Evolutionary conservation across 2,113 vertebrate species (phyloP).

Genomic region (Apaloderma vittatum): DNA sequence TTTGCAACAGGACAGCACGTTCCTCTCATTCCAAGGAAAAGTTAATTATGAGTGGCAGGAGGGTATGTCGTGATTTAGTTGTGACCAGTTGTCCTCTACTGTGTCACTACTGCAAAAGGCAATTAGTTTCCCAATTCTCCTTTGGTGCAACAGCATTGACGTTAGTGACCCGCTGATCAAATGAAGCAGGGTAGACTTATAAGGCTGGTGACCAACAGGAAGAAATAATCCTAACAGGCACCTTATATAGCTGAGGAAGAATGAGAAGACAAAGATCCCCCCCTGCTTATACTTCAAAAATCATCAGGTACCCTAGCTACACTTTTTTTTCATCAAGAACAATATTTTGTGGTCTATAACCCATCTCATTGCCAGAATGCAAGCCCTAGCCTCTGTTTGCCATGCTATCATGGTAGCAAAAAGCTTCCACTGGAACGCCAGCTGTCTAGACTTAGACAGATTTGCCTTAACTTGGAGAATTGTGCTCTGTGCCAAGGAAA

Average conservation of each 20-base stretch:
- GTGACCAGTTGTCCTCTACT: not conserved
- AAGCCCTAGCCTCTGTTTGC: constrained; percentile 20
- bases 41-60: not conserved
- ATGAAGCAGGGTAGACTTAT: not conserved
- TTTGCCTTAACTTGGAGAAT: not conserved
- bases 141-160: not conserved
- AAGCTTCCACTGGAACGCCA: not conserved
- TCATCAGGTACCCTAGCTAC: not conserved
- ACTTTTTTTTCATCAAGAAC: not conserved
- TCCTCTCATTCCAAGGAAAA: constrained; percentile 25
- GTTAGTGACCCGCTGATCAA: not conserved
- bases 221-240: not conserved
- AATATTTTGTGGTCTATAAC: not conserved
- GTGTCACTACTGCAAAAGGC: not conserved
- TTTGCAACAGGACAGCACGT: constrained; percentile 25
- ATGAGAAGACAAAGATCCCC: not conserved
- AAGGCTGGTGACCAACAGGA: not conserved
- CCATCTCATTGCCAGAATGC: not conserved
- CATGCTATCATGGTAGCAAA: not conserved
- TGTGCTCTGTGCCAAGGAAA: constrained; percentile 2
- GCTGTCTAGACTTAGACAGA: not conserved
- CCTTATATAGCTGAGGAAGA: not conserved
- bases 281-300: not conserved
- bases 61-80: constrained; percentile 4
- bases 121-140: not conserved